Conservation (phyloP, 2,113 vertebrate genomes). For the Maccullochella peelii region DNA sequence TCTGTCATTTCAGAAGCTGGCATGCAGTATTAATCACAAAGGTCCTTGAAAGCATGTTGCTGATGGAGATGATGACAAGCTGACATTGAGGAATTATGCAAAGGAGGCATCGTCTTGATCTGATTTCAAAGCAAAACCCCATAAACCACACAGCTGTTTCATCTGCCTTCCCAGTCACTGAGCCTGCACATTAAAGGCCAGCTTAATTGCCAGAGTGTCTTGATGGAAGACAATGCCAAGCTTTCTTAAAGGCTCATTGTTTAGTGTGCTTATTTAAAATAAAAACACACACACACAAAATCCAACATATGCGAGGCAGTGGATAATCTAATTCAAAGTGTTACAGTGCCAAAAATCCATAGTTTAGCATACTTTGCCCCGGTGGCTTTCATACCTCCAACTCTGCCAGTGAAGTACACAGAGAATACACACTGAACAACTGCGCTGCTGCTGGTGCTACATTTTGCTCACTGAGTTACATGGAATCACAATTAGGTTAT, state of each 20-base stretch:
- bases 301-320: conserved; percentile 16
- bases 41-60: conserved; percentile 88
- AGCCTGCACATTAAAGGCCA: conserved; percentile 80
- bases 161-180: conserved; percentile 81
- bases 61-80: conserved; percentile 91
- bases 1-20: conserved; percentile 89
- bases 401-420: conserved; percentile 40
- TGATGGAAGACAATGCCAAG: conserved; percentile 66
- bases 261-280: conserved; percentile 14
- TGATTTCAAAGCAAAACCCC: conserved; percentile 89
- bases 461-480: conserved; percentile 44
- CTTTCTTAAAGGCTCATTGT: conserved; percentile 67
- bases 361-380: conserved; percentile 35
- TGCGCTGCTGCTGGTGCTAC: conserved; percentile 20
- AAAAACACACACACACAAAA: neutral
- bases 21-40: conserved; percentile 94
- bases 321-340: conserved; percentile 52
- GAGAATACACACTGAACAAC: conserved; percentile 9
- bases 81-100: conserved; percentile 92
- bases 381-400: conserved; percentile 37
- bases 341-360: conserved; percentile 24
- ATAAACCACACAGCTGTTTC: conserved; percentile 89
- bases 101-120: conserved; percentile 91
- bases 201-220: conserved; percentile 66
- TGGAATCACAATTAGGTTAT: conserved; percentile 45